Evolutionary conservation across 2,113 vertebrate species (phyloP).

Genomic region (Rhinolophus ferrumequinum): DNA sequence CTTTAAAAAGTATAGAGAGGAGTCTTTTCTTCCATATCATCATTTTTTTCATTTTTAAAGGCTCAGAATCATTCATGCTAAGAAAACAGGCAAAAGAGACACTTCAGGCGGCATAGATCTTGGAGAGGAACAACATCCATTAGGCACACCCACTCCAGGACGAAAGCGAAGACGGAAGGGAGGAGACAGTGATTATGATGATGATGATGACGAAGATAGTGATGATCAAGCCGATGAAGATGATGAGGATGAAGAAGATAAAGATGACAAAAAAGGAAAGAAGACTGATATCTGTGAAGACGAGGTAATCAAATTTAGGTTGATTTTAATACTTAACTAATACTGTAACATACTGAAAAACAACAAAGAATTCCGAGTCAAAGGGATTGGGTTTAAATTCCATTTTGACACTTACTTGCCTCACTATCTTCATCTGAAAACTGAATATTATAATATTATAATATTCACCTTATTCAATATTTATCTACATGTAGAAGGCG

Average conservation of each 20-base stretch:
- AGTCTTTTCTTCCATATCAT: neutral
- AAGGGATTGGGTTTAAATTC: neutral
- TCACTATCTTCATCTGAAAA: constrained; percentile 50
- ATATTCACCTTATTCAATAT: neutral
- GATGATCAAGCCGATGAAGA: constrained; percentile 95
- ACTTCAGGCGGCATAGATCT: constrained; percentile 79
- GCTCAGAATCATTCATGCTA: constrained; percentile 93
- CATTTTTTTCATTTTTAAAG: constrained; percentile 82
- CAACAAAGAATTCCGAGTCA: neutral
- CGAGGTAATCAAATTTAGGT: constrained; percentile 86
- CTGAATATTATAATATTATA: neutral
- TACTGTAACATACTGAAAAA: neutral
- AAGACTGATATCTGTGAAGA: constrained; percentile 93
- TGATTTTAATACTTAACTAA: neutral
- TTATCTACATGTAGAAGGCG: neutral
- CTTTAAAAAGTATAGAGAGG: neutral
- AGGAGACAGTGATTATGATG: constrained; percentile 92
- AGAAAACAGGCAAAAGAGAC: constrained; percentile 92
- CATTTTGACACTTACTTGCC: neutral
- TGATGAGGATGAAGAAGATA: constrained; percentile 94
- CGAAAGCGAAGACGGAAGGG: constrained; percentile 92
- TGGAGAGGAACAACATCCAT: constrained; percentile 87
- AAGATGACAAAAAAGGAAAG: constrained; percentile 94
- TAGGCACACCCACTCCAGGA: constrained; percentile 85
- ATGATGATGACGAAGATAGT: constrained; percentile 93